Evolutionary conservation across 2,797 vertebrate genomes (phyloP).

Genomic region (Gambelia wislizenii): DNA sequence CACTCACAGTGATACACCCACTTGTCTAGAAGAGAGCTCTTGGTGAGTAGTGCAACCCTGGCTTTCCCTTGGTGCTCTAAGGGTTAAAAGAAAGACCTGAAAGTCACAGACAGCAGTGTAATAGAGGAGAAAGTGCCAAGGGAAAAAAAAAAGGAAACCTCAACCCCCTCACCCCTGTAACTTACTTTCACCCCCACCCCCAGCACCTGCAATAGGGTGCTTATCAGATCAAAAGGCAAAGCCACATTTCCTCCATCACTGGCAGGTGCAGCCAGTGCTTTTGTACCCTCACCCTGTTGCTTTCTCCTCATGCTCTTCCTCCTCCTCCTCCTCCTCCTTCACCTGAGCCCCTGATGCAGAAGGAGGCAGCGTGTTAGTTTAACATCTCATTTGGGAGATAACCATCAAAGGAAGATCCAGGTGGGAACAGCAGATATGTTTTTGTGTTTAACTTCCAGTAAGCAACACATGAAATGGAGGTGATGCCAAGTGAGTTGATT

Average conservation of each 20-base stretch:
- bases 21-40: no score
- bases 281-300: not conserved
- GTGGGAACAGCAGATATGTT: not conserved
- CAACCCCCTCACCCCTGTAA: not conserved
- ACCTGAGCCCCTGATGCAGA: not conserved
- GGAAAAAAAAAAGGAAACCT: no score
- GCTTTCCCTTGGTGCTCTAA: not conserved
- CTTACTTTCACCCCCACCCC: not conserved
- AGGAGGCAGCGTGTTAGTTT: not conserved
- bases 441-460: not conserved
- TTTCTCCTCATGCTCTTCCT: no score
- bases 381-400: not conserved
- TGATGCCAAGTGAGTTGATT: no score
- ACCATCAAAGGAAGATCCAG: not conserved
- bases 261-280: not conserved
- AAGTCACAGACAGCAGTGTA: not conserved
- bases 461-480: not conserved
- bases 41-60: not conserved
- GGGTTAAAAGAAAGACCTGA: constrained; percentile 20
- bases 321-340: not conserved
- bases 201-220: constrained; percentile 20
- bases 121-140: constrained; percentile 8
- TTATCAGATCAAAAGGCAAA: constrained; percentile 41
- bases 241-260: constrained; percentile 21
- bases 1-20: not conserved